These are phyloP conservation scores for Moxostoma hubbsi DNA, from an alignment of 2,797 vertebrate species.

Conservation along the genomic window DNA sequence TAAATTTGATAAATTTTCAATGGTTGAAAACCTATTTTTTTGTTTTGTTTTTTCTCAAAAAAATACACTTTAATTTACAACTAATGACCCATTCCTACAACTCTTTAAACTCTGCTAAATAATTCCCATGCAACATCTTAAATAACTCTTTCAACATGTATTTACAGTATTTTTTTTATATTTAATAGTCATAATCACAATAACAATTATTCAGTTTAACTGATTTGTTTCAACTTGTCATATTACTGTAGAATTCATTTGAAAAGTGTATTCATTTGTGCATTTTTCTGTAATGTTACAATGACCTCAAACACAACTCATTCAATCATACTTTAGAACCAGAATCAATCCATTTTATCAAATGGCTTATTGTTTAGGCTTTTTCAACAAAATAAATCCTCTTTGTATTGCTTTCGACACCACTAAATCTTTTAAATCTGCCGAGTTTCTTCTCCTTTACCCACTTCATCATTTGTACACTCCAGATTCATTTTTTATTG, in stretches of 20 bases:
- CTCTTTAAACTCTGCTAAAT: too few species aligned
- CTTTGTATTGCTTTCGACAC: background rate
- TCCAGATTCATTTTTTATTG: background rate
- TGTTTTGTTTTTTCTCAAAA: too few species aligned
- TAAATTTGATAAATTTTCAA: too few species aligned
- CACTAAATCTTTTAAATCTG: background rate
- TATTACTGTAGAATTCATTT: background rate
- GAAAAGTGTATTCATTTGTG: background rate
- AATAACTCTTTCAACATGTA: too few species aligned
- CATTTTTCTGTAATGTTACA: too few species aligned
- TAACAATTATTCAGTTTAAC: background rate
- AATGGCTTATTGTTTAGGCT: background rate
- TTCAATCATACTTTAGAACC: too few species aligned
- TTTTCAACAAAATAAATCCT: background rate
- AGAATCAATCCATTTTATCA: background rate
- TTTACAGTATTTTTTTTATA: too few species aligned
- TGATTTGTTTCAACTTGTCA: background rate
- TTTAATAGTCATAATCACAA: background rate
- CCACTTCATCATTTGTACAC: background rate
- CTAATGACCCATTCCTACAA: too few species aligned
- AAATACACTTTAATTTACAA: too few species aligned
- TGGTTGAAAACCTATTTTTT: too few species aligned
- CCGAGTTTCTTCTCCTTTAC: background rate
- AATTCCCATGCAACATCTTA: too few species aligned
- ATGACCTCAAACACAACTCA: too few species aligned